Evolutionary conservation across 2,797 vertebrate genomes (phyloP).

Genomic region (Bradypodion ventrale): DNA sequence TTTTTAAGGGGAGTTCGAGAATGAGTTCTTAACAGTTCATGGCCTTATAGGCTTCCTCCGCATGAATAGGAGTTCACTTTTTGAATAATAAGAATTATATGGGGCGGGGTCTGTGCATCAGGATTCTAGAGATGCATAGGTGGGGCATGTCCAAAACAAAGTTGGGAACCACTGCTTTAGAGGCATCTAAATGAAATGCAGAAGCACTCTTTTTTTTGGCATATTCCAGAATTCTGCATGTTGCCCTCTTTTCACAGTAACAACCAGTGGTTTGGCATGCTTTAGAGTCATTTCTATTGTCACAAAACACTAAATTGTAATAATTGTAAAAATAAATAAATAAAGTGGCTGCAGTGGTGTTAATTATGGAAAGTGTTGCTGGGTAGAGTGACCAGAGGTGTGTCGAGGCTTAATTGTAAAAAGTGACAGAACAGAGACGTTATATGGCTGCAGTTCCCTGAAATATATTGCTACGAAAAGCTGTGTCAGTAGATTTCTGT

Average conservation of each 20-base stretch:
- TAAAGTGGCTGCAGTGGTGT: conserved; percentile 54
- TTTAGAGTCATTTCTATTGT: conserved; percentile 27
- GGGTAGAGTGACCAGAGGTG: conserved; percentile 60
- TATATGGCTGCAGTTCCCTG: conserved; percentile 69
- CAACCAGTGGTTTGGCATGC: conserved; percentile 40
- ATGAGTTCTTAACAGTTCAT: too few relatives aligned
- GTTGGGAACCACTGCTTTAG: too few relatives aligned
- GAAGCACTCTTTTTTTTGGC: not conserved
- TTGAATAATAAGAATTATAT: too few relatives aligned
- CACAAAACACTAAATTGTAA: conserved; percentile 36
- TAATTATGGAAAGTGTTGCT: conserved; percentile 59
- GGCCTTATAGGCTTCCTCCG: too few relatives aligned
- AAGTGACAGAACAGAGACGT: conserved; percentile 51
- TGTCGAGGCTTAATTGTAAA: conserved; percentile 63
- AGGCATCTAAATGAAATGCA: not conserved
- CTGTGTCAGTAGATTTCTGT: conserved; percentile 69
- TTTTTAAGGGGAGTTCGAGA: too few relatives aligned
- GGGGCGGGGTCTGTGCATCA: too few relatives aligned
- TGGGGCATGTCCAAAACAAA: too few relatives aligned
- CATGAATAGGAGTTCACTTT: too few relatives aligned
- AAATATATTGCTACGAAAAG: conserved; percentile 62
- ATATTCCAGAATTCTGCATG: not conserved
- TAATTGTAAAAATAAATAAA: not conserved
- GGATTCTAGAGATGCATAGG: too few relatives aligned
- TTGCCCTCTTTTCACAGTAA: conserved; percentile 26